A percentile compares a stretch with the other conserved stretches of the same genome.
Evolutionary conservation across 2,797 vertebrate species (phyloP).

Genomic region (Pelodytes ibericus): DNA sequence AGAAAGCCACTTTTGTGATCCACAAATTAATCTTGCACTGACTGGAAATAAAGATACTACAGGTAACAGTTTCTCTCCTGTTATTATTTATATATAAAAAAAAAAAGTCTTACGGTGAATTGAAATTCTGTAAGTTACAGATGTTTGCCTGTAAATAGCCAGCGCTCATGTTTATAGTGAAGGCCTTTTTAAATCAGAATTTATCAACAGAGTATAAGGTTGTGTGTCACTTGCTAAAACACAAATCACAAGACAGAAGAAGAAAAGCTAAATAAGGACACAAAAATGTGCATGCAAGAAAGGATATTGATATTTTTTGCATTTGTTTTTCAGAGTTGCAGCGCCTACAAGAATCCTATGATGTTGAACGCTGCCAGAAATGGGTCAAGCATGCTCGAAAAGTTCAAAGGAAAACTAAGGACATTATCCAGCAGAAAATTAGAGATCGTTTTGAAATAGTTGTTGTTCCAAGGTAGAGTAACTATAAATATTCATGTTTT

Average conservation of each 20-base stretch:
- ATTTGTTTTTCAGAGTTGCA: constrained; percentile 55
- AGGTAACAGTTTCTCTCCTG: too few relatives aligned
- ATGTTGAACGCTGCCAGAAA: constrained; percentile 62
- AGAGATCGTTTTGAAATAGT: constrained; percentile 54
- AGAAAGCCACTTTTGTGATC: too few relatives aligned
- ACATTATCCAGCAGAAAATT: constrained; percentile 57
- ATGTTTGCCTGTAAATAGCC: too few relatives aligned
- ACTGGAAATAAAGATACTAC: too few relatives aligned
- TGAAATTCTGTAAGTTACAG: too few relatives aligned
- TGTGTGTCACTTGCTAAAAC: background rate
- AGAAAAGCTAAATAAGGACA: constrained; percentile 24
- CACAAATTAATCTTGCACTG: too few relatives aligned
- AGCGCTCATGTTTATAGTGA: too few relatives aligned
- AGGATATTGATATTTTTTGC: constrained; percentile 3
- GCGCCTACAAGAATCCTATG: constrained; percentile 52
- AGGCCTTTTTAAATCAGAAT: background rate
- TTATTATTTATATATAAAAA: too few relatives aligned
- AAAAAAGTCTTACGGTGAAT: too few relatives aligned
- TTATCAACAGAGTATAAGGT: background rate
- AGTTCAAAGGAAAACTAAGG: constrained; percentile 59
- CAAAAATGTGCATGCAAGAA: background rate
- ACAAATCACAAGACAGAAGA: background rate
- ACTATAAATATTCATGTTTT: background rate
- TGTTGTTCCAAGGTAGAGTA: constrained; percentile 40
- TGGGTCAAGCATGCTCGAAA: constrained; percentile 65